A percentile compares a stretch with the other conserved stretches of the same genome.
phyloP scores from a whole-genome alignment of 2,113 vertebrate genomes.

The Muntiacus muntjak region DNA sequence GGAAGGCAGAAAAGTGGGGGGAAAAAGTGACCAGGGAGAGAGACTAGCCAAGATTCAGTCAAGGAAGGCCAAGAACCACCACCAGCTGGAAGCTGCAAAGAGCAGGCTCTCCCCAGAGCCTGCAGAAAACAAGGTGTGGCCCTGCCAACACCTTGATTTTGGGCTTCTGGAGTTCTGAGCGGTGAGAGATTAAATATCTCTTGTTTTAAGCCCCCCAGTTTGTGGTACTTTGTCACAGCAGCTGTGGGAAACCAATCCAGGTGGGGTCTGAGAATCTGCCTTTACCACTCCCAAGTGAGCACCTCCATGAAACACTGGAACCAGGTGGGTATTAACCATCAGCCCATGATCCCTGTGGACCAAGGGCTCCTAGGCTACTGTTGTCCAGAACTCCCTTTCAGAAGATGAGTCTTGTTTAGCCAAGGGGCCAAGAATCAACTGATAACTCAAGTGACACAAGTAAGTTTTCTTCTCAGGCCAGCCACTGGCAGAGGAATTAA shows the following conservation, averaged over 20 bases:
- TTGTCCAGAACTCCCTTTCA: background rate
- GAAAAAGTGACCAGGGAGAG: background rate
- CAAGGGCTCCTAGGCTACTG: background rate
- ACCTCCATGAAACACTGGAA: fast-evolving
- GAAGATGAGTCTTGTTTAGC: background rate
- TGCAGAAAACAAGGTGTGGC: background rate
- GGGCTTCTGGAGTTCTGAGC: background rate
- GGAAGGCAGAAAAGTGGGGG: background rate
- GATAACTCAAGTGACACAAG: background rate
- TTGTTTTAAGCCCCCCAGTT: background rate
- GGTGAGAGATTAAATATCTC: background rate
- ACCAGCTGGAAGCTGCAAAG: background rate
- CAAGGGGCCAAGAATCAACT: background rate
- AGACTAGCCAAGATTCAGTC: fast-evolving
- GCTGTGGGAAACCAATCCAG: background rate
- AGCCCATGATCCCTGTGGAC: background rate
- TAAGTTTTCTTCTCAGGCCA: background rate
- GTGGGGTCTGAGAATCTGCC: background rate
- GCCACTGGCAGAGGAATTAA: background rate
- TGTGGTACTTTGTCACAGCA: background rate
- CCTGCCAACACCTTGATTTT: background rate
- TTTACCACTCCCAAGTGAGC: background rate
- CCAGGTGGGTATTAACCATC: background rate
- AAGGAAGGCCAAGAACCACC: background rate
- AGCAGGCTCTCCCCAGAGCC: background rate